These are phyloP conservation scores for Actinemys pallida DNA, from an alignment of 2,113 vertebrate species.

Conservation along the genomic window DNA sequence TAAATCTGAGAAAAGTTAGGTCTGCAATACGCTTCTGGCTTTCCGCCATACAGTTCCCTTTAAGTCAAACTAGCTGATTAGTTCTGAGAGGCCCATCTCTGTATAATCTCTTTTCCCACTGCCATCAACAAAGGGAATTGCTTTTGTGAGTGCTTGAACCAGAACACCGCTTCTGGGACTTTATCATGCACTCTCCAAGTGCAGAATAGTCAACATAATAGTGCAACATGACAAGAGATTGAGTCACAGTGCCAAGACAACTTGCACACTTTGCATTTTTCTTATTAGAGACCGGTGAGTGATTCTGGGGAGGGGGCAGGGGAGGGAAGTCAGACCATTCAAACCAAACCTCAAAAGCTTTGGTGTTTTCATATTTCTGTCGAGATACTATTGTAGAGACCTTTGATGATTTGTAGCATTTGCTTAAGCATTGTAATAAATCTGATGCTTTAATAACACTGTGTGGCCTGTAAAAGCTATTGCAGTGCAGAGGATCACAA, in stretches of 20 bases:
- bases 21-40: conserved; percentile 4
- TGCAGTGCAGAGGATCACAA: neutral
- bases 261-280: conserved; percentile 49
- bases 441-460: neutral
- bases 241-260: conserved; percentile 13
- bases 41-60: conserved; percentile 1
- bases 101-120: neutral
- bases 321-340: neutral
- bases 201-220: conserved; percentile 41
- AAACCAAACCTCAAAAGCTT: neutral
- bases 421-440: neutral
- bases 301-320: neutral
- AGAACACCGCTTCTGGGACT: conserved; percentile 40
- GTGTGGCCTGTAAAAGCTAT: neutral
- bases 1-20: neutral
- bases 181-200: conserved; percentile 8
- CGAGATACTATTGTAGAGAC: neutral
- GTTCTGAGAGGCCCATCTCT: neutral
- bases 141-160: conserved; percentile 32
- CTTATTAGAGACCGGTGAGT: conserved; percentile 43
- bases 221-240: conserved; percentile 31
- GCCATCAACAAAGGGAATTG: neutral
- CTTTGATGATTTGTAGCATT: neutral
- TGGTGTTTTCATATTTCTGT: neutral
- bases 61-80: conserved; percentile 42